A percentile compares a stretch with the other conserved stretches of the same genome.
Evolutionary conservation across 2,888 invertebrate species (phyloP).

Genomic region (Phaonia tiefii): DNA sequence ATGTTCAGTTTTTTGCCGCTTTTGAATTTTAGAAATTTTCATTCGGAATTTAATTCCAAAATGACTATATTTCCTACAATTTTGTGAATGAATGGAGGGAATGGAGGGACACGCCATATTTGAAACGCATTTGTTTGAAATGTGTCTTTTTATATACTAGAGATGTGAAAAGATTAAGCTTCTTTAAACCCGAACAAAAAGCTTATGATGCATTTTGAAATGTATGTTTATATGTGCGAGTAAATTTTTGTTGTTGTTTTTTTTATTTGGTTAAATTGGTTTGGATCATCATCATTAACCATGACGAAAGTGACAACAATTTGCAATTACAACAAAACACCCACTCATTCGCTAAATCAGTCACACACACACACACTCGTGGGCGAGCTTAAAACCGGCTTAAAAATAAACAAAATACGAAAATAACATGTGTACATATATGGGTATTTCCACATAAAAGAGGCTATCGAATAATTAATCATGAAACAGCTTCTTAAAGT

Average conservation of each 20-base stretch:
- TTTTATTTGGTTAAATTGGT: not conserved
- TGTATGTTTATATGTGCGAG: constrained; percentile 41
- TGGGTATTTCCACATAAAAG: constrained; percentile 16
- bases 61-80: not conserved
- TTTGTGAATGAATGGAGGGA: not conserved
- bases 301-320: not conserved
- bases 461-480: too few species aligned
- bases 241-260: constrained; percentile 6
- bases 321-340: not conserved
- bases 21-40: not conserved
- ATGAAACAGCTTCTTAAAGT: too few species aligned
- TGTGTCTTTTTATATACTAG: too few species aligned
- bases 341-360: not conserved
- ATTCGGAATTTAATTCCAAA: too few species aligned
- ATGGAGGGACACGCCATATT: too few species aligned
- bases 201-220: not conserved
- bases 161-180: constrained; percentile 23
- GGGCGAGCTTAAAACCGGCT: constrained; percentile 21
- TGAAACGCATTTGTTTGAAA: too few species aligned
- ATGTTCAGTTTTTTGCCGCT: too few species aligned
- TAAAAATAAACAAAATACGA: constrained; percentile 13
- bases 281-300: not conserved
- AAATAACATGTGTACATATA: not conserved
- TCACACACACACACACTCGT: not conserved
- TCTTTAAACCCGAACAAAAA: not conserved